These are phyloP conservation scores for Athrips mouffetella DNA, from an alignment of 2,888 invertebrate species.

Conservation along the genomic window DNA sequence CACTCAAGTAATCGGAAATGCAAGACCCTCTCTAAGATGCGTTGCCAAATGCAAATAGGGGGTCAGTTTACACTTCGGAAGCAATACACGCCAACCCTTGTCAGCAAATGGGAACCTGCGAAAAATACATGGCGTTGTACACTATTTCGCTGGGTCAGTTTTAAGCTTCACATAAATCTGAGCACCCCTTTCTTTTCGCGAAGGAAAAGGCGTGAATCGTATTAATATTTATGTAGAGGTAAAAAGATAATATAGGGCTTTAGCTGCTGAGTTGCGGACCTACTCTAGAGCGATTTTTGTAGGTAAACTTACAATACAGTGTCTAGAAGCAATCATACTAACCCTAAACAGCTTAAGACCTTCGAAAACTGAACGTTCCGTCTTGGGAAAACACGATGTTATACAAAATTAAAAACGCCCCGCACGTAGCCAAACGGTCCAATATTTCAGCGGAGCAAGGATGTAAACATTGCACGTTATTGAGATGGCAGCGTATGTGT, in stretches of 20 bases:
- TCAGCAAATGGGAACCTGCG: constrained; percentile 54
- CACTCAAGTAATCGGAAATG: background rate
- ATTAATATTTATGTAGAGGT: constrained; percentile 56
- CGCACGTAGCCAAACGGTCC: constrained; percentile 37
- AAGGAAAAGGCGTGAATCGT: constrained; percentile 39
- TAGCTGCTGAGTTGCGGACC: constrained; percentile 27
- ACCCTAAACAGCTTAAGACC: too few relatives aligned
- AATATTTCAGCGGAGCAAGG: constrained; percentile 43
- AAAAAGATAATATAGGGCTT: constrained; percentile 36
- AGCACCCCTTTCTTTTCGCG: constrained; percentile 46
- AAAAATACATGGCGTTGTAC: constrained; percentile 52
- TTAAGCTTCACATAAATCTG: constrained; percentile 56
- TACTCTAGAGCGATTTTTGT: background rate
- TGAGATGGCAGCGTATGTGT: constrained; percentile 34
- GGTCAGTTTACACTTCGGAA: constrained; percentile 19
- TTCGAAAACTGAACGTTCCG: too few relatives aligned
- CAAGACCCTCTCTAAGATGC: background rate
- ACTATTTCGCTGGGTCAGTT: constrained; percentile 48
- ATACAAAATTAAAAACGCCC: constrained; percentile 31
- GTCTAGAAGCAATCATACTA: too few relatives aligned
- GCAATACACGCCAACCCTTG: constrained; percentile 57
- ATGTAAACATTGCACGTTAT: constrained; percentile 49
- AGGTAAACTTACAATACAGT: too few relatives aligned
- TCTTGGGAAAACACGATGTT: constrained; percentile 5
- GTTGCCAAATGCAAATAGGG: constrained; percentile 8